Conservation (phyloP, 2,888 invertebrate species). For the Antheraea assamensis region DNA sequence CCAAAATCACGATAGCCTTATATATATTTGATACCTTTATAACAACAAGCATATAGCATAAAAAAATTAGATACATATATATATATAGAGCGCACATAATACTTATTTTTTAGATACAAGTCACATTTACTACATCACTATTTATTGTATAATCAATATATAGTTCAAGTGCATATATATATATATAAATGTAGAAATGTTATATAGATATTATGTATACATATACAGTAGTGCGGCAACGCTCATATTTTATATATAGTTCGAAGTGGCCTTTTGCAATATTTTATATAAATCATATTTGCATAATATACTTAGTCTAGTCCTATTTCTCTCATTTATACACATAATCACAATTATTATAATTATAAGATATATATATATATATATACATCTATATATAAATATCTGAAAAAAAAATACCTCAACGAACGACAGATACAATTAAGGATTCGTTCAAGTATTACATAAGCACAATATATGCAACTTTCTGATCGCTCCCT, state of each 20-base stretch:
- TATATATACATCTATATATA: not conserved
- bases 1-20: not conserved
- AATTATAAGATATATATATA: not conserved
- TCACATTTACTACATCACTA: not conserved
- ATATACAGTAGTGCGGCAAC: not conserved
- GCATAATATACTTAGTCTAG: slow-evolving; percentile 9
- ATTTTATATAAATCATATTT: not conserved
- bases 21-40: not conserved
- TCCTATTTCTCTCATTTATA: slow-evolving; percentile 10
- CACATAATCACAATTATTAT: not conserved
- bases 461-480: too few species aligned
- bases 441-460: too few species aligned
- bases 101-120: not conserved
- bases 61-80: not conserved
- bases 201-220: not conserved
- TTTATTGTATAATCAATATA: not conserved
- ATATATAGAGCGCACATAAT: not conserved
- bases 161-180: not conserved
- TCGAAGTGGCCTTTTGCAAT: slow-evolving; percentile 4
- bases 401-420: not conserved
- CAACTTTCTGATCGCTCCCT: too few species aligned
- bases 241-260: slow-evolving; percentile 1
- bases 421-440: not conserved
- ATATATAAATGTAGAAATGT: not conserved
- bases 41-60: not conserved